Conservation (phyloP, 2,888 invertebrate species). For the Acanthococcus lagerstroemiae region DNA sequence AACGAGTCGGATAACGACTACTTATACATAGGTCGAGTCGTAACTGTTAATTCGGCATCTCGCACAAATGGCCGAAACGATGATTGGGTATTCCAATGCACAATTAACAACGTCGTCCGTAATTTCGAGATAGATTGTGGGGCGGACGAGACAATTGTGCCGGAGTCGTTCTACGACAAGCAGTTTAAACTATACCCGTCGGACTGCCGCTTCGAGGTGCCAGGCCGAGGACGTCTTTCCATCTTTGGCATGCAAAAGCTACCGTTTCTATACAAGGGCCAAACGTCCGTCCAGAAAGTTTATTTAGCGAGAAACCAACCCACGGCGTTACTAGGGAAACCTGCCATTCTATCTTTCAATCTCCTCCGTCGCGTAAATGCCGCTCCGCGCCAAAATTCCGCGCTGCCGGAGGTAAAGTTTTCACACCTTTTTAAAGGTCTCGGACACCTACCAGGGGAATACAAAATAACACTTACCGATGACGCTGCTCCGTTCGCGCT, state of each 20-base stretch:
- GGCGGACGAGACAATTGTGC: background rate
- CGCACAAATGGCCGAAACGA: too few species aligned
- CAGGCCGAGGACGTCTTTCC: background rate
- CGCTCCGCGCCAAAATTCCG: background rate
- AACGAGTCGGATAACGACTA: too few species aligned
- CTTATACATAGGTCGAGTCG: too few species aligned
- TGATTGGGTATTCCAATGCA: background rate
- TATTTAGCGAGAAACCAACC: background rate
- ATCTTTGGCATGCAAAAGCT: background rate
- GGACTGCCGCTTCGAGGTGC: background rate
- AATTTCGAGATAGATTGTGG: background rate
- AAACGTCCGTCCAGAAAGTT: background rate
- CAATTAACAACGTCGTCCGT: background rate
- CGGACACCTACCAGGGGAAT: constrained; percentile 27
- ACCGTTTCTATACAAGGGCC: background rate
- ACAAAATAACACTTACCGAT: constrained; percentile 4
- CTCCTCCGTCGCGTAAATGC: background rate
- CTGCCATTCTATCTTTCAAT: background rate
- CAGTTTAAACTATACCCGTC: background rate
- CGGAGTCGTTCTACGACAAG: background rate
- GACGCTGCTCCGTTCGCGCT: background rate
- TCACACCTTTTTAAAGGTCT: constrained; percentile 28
- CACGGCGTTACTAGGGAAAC: background rate
- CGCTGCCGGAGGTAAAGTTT: background rate
- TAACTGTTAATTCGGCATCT: too few species aligned